A percentile compares a stretch with the other conserved stretches of the same genome.
Evolutionary conservation across 2,797 vertebrate genomes (phyloP).

Genomic region (Scolopax bukidnonensis): DNA sequence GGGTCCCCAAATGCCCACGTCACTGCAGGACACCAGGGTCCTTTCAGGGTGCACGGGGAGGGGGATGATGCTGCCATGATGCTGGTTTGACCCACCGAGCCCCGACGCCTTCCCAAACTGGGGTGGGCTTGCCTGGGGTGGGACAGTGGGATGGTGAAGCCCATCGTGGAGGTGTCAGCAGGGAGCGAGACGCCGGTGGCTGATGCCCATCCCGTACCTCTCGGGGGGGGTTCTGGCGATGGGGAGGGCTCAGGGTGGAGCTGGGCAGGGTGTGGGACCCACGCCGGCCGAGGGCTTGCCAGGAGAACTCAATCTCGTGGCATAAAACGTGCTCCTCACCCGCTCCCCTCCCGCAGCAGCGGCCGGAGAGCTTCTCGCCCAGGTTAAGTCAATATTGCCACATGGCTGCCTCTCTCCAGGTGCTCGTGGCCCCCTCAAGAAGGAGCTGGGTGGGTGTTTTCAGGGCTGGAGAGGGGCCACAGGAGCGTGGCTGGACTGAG

Average conservation of each 20-base stretch:
- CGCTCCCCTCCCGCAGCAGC: background rate
- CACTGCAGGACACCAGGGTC: fast-evolving
- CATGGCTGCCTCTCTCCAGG: background rate
- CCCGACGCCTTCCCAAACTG: fast-evolving
- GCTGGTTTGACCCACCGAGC: background rate
- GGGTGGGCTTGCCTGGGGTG: fast-evolving
- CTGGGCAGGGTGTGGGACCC: background rate
- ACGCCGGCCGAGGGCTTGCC: background rate
- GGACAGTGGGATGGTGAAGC: background rate
- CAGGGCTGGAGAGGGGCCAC: background rate
- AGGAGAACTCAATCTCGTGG: conserved; percentile 3
- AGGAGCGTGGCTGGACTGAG: fast-evolving
- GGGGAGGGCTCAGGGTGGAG: background rate
- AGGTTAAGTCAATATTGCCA: conserved; percentile 46
- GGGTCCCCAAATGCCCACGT: fast-evolving
- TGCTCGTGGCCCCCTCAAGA: background rate
- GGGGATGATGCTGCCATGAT: fast-evolving
- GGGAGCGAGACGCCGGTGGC: background rate
- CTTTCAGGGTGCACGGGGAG: fast-evolving
- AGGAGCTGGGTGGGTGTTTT: background rate
- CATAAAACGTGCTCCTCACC: background rate
- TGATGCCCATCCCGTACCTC: background rate
- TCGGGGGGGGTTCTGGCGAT: fast-evolving
- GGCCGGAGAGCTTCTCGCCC: background rate
- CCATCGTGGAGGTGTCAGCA: fast-evolving